phyloP scores from a whole-genome alignment of 37 sponge, comb jelly and placozoan species.

The Lycopodina hypogea region DNA sequence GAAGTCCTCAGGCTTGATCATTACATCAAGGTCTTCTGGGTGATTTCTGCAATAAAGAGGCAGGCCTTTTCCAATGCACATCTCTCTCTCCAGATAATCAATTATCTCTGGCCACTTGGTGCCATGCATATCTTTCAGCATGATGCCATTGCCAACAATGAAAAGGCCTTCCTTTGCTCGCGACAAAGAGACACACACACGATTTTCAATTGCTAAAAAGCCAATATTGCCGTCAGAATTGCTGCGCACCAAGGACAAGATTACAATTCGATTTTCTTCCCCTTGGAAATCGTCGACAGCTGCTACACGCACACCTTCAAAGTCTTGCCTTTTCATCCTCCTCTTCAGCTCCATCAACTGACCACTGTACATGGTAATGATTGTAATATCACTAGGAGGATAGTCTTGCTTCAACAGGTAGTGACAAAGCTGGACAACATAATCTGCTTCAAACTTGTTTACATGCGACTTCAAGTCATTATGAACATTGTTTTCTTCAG shows the following conservation, averaged over 20 bases:
- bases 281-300: constrained; percentile 95
- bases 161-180: constrained; percentile 84
- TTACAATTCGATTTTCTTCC: constrained; percentile 87
- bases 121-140: constrained; percentile 40
- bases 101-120: constrained; percentile 72
- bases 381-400: constrained; percentile 60
- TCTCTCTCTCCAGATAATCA: constrained; percentile 25
- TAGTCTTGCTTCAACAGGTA: constrained; percentile 83
- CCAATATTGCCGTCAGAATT: constrained; percentile 76
- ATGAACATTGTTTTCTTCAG: constrained; percentile 42
- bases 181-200: constrained; percentile 90
- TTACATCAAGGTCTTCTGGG: constrained; percentile 32
- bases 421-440: constrained; percentile 54
- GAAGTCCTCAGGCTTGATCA: constrained; percentile 50
- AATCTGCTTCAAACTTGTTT: constrained; percentile 78
- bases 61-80: constrained; percentile 48
- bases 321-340: constrained; percentile 35
- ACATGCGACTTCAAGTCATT: constrained; percentile 44
- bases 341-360: constrained; percentile 72
- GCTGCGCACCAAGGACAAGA: constrained; percentile 83
- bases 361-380: constrained; percentile 88
- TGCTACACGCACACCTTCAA: constrained; percentile 72
- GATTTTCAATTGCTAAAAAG: constrained; percentile 70
- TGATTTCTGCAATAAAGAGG: constrained; percentile 77
- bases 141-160: constrained; percentile 81